Percentiles rank a stretch among this genome's conserved stretches.
phyloP scores from a whole-genome alignment of 2,888 invertebrate species.

The Trichacis sp. region DNA sequence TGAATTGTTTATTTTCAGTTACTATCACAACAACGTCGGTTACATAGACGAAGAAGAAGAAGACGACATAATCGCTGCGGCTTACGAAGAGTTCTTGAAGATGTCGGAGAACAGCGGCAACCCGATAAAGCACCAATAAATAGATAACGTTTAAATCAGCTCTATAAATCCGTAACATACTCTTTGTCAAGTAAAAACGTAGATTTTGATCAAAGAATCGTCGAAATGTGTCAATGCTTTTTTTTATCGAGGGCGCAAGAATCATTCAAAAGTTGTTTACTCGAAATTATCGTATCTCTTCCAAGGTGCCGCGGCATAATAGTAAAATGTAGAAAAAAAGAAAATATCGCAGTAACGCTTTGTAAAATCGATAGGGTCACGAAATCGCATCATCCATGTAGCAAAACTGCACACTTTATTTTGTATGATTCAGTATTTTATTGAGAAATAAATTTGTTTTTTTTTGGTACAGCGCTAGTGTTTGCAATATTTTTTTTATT shows the following conservation, averaged over 20 bases:
- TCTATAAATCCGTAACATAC: slow-evolving; percentile 1
- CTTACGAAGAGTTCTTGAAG: slow-evolving; percentile 63
- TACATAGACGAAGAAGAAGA: slow-evolving; percentile 52
- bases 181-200: slow-evolving; percentile 16
- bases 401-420: slow-evolving; percentile 5
- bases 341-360: not conserved
- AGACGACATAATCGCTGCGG: slow-evolving; percentile 59
- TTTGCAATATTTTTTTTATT: too few species aligned
- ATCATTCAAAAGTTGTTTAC: not conserved
- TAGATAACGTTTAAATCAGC: not conserved
- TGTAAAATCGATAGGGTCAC: not conserved
- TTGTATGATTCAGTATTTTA: slow-evolving; percentile 8
- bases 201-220: slow-evolving; percentile 12
- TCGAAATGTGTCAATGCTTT: not conserved
- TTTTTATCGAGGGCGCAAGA: not conserved
- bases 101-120: slow-evolving; percentile 49
- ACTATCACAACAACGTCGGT: slow-evolving; percentile 8
- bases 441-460: slow-evolving; percentile 10
- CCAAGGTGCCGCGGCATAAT: not conserved
- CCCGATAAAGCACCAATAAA: slow-evolving; percentile 11
- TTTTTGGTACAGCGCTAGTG: not conserved
- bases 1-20: slow-evolving; percentile 10
- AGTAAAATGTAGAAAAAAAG: not conserved
- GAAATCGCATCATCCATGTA: not conserved
- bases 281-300: not conserved